Base-by-base conservation (phyloP, 2,888 invertebrate species). In the Phengaris arion region DNA sequence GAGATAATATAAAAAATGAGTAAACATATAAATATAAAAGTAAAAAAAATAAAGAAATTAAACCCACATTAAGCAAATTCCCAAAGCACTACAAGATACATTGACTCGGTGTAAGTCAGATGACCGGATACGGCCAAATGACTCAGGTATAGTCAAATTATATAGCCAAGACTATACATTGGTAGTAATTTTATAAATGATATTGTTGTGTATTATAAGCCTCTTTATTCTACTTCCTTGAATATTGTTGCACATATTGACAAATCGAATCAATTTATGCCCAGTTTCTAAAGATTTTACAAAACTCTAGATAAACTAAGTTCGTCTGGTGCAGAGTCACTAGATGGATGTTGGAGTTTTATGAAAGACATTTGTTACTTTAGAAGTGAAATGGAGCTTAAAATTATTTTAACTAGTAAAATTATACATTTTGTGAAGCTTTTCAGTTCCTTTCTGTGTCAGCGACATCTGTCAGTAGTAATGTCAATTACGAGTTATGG, bases 161-260 rank as follows among this genome's bases (percentile, higher is more conserved):
- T 45, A 35, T 64, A 64, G 35, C 64, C 64, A 45, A 7, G 35
- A 64, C 64, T 64, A 64, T 64, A 64, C 22, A 64, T 35, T 64
- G 13, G 10, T 64, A 12, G 12, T 64, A 12, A 9, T 64, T 45
- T 15, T 6, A 45, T 2, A 35, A 64, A 45, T 64, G 5, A 64
- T 35, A 22, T 59, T 59, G 35, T 22, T 35, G 35, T 10, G 12
- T 64, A 35, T 35, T 22, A 64, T 10, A 6, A 64, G 22, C 22
- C 35, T 57, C 15, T 8, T 55, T 48, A 48, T 7, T 55, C 55
- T 55, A 57, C 15, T 15, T 22, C 15, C 15, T 35, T 35, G 35
- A 35, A 35, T 35, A 57, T 57, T 15, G n/a, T 15, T 57, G 8
- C n/a, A 2, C 0, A 55, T 54, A 54, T 35, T 35, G 48, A 48